Evolutionary conservation across 2,113 vertebrate genomes (phyloP), one percentile per base, ranked within the genome.

Genomic region (Oryzias woworae): DNA sequence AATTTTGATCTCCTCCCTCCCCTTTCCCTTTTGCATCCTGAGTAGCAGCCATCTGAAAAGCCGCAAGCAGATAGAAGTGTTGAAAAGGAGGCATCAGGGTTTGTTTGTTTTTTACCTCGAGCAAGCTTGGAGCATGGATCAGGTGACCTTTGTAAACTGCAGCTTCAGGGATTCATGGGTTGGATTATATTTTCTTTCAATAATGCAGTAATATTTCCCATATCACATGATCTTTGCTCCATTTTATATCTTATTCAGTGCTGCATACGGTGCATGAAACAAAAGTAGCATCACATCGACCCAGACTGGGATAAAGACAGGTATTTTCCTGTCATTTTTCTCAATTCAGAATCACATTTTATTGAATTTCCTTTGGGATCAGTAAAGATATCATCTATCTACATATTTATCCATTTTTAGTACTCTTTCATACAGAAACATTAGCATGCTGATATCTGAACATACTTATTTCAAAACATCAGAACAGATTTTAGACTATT

Each of bases 1-100:
- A 97, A 90, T 97, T 96, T 87, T 96, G 95, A 80, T 97, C 95
- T 0, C 94, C 93, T 28, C 93, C 92, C 73, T 96, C 95, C 7
- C 85, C 88, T 75, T 97, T 97, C 81, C 95, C 95, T 85, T 94
- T 93, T 53, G 83, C 83, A 71, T 96, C 95, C 86, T 97, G 95
- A 79, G 93, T 88, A 73, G 93, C 91, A 82, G 95, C 92, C 95
- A 97, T 96, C 95, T 97, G 82, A 53, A 51, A 7, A 66, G 5
- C 52, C 16, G 12, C 51, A 51, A 10, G 12, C 36, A 53, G n/a
- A 53, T 50, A 57, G 12, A 48, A 15, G 41, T 0, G 1, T 23
- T 61, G 20, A 52, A 50, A 58, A 64, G 43, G 72, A 51, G 17
- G 48, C 44, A 7, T 10, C 7, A 36, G 36, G 26, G 7, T 28